Conservation (phyloP, 2,797 vertebrate species). For the Diplodus sargus region DNA sequence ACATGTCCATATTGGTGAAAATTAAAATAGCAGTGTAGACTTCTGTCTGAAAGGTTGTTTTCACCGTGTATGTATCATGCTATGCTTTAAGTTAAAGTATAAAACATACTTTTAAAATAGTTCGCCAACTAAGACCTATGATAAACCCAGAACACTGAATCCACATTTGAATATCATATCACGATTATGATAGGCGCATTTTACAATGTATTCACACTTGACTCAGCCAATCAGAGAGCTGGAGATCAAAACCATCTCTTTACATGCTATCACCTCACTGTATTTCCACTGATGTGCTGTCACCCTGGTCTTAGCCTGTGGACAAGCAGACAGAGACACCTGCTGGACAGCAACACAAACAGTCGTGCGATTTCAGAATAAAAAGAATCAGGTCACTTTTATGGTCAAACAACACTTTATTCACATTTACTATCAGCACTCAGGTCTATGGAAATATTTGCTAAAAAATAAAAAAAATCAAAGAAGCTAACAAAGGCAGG, state of each 20-base stretch:
- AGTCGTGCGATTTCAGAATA: slow-evolving; percentile 26
- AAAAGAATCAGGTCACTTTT: not conserved
- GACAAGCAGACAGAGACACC: slow-evolving; percentile 72
- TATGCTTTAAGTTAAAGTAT: not conserved
- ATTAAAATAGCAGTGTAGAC: not conserved
- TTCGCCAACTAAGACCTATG: not conserved
- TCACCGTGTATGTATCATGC: not conserved
- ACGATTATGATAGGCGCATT: not conserved
- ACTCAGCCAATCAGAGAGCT: not conserved
- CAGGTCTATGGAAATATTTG: slow-evolving; percentile 72
- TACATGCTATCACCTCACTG: not conserved
- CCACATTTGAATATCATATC: slow-evolving; percentile 17
- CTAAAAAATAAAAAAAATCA: slow-evolving; percentile 57
- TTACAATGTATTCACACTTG: not conserved
- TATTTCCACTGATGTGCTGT: not conserved
- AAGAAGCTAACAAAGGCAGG: slow-evolving; percentile 71
- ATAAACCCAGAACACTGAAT: not conserved
- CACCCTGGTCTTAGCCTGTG: not conserved
- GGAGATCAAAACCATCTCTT: not conserved
- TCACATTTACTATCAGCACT: slow-evolving; percentile 79
- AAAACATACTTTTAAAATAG: not conserved
- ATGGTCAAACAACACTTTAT: slow-evolving; percentile 80
- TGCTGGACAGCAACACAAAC: slow-evolving; percentile 68
- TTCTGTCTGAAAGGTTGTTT: not conserved
- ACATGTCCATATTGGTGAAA: not conserved